A percentile compares a stretch with the other conserved stretches of the same genome.
phyloP scores from a whole-genome alignment of 2,888 invertebrate genomes.

The Rhamnusium bicolor region DNA sequence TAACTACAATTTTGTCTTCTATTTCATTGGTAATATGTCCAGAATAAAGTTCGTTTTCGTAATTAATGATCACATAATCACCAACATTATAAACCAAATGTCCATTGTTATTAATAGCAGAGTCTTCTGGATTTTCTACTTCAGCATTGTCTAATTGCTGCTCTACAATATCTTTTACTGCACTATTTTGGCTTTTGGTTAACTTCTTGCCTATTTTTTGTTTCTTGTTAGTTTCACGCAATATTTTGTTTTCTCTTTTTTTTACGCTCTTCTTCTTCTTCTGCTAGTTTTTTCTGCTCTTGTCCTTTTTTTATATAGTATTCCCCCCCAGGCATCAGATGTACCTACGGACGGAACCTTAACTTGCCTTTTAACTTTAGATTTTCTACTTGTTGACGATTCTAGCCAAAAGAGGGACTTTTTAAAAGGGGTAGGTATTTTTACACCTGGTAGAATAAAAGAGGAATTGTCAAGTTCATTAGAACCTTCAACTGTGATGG shows the following conservation, averaged over 20 bases:
- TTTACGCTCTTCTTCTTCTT: neutral
- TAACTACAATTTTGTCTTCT: neutral
- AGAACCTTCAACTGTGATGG: too few species aligned
- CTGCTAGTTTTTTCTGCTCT: neutral
- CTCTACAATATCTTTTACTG: neutral
- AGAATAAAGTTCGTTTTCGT: neutral
- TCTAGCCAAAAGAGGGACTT: slow-evolving; percentile 1
- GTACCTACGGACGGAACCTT: neutral
- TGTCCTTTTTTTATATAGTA: slow-evolving; percentile 4
- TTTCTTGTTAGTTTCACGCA: neutral
- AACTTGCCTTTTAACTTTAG: neutral
- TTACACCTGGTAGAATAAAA: slow-evolving; percentile 18
- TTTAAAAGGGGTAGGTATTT: slow-evolving; percentile 21
- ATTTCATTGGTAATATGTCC: neutral
- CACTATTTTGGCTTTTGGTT: neutral
- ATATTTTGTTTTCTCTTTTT: neutral
- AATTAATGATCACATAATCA: neutral
- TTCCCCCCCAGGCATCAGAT: slow-evolving; percentile 2
- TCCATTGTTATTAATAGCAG: too few species aligned
- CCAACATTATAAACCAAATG: neutral
- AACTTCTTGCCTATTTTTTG: neutral
- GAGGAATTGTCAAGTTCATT: neutral
- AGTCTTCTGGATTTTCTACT: too few species aligned
- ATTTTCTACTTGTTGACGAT: neutral
- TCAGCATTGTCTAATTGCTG: too few species aligned